Base-by-base conservation (phyloP, 92 coral and sea anemone genomes). In the Epizoanthus rinbou region DNA sequence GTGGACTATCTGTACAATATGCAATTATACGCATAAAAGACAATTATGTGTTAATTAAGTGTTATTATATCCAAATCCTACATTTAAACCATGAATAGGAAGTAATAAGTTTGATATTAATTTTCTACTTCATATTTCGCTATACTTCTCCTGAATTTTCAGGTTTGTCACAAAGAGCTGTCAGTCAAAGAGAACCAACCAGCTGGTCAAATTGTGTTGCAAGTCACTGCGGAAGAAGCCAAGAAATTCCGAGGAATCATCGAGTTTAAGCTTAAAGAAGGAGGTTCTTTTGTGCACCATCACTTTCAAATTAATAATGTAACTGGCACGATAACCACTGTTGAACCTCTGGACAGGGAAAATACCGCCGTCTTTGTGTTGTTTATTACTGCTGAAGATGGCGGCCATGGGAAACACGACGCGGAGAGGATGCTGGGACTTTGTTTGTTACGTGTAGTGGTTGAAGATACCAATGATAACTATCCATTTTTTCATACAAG, bases 381-480 rank as follows among this genome's bases (percentile, higher is more conserved):
- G 14, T 94, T 87, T 14, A 84, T 92, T 31, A 66, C 89, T 28
- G 98, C 94, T 3, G 92, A 90, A 58, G 98, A 95, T 80, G 96
- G 94, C 1, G 95, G 96, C 13, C 90, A 89, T 45, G 94, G 85
- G 3, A 84, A 84, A 18, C 59, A 76, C 59, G 35, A 69, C 15
- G 17, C 68, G 14, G 85, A 80, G 10, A 80, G 94, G 54, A 75
- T 87, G 57, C 86, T 91, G 13, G 87, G 89, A 39, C 86, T 90
- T 75, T 93, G 98, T 84, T 75, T 76, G 21, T 23, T 95, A 21
- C 74, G 50, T 1, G 79, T 95, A 3, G 69, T 64, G 47, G 87
- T 95, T 3, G 68, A 73, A 35, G 98, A 95, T 57, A 84, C 69
- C 8, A 95, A 95, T 73, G 98, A 95, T 39, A 88, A 91, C 53